A percentile compares a stretch with the other conserved stretches of the same genome.
Conservation (phyloP, 2,888 invertebrate genomes). For the Andrena praecox region DNA sequence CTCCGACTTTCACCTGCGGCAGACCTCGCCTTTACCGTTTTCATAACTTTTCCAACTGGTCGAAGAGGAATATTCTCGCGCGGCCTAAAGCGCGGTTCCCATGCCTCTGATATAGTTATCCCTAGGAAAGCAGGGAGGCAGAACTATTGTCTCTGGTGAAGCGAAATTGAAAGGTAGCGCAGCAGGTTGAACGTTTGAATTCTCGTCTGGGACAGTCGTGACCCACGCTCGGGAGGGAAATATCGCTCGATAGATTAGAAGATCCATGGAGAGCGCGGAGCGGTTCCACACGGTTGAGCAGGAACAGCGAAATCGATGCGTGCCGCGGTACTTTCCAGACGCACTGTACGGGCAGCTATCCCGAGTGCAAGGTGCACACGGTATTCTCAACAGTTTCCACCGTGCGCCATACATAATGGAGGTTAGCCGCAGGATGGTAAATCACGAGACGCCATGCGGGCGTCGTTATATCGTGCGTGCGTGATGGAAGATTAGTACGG, state of each 20-base stretch:
- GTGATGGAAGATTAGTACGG: slow-evolving; percentile 84
- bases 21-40: background rate
- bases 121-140: background rate
- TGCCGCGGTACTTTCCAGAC: slow-evolving; percentile 65
- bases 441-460: slow-evolving; percentile 84
- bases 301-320: slow-evolving; percentile 57
- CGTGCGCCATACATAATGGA: slow-evolving; percentile 83
- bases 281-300: slow-evolving; percentile 36
- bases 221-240: slow-evolving; percentile 18
- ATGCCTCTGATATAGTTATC: too few species aligned
- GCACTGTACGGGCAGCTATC: slow-evolving; percentile 68
- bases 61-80: too few species aligned
- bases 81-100: too few species aligned
- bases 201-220: slow-evolving; percentile 1
- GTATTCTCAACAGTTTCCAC: slow-evolving; percentile 82
- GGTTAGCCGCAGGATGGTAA: slow-evolving; percentile 84
- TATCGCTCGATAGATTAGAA: slow-evolving; percentile 19
- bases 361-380: slow-evolving; percentile 81
- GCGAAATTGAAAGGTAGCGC: slow-evolving; percentile 1
- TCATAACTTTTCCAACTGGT: background rate
- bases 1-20: background rate
- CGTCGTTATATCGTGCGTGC: slow-evolving; percentile 84
- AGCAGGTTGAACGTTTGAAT: background rate
- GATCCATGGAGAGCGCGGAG: slow-evolving; percentile 15
- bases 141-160: background rate